A percentile compares a stretch with the other conserved stretches of the same genome.
phyloP scores from a whole-genome alignment of 2,888 invertebrate species.

The Drosophila leonis region DNA sequence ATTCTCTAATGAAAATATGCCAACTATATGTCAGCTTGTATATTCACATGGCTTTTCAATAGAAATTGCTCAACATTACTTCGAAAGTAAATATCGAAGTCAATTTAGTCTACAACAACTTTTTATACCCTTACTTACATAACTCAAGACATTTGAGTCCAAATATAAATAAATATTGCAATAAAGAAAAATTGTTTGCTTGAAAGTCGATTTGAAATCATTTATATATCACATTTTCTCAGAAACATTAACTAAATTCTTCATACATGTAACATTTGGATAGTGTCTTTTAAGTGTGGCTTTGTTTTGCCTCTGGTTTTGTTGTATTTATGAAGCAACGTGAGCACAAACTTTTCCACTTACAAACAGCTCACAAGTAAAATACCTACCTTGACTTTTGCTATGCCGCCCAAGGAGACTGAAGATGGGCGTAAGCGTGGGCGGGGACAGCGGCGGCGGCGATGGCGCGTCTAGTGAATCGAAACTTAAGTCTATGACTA shows the following conservation, averaged over 20 bases:
- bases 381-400: conserved; percentile 74
- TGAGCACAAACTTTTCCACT: conserved; percentile 75
- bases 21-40: background rate
- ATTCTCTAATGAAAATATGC: background rate
- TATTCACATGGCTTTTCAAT: conserved; percentile 39
- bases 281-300: conserved; percentile 50
- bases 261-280: too few relatives aligned
- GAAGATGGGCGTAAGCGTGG: background rate
- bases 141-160: background rate
- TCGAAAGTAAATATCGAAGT: background rate
- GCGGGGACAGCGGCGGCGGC: background rate
- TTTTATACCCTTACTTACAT: background rate
- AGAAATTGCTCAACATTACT: conserved; percentile 49
- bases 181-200: background rate
- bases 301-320: conserved; percentile 17
- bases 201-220: background rate
- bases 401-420: conserved; percentile 39
- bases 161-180: background rate
- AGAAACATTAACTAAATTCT: background rate
- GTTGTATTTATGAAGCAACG: conserved; percentile 60
- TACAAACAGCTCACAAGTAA: conserved; percentile 68
- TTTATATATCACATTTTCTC: too few relatives aligned
- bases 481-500: conserved; percentile 34
- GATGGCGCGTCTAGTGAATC: conserved; percentile 12
- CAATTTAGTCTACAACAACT: background rate